Conservation (phyloP, 1,140 invertebrate species). For the Tetraneura akinire region DNA sequence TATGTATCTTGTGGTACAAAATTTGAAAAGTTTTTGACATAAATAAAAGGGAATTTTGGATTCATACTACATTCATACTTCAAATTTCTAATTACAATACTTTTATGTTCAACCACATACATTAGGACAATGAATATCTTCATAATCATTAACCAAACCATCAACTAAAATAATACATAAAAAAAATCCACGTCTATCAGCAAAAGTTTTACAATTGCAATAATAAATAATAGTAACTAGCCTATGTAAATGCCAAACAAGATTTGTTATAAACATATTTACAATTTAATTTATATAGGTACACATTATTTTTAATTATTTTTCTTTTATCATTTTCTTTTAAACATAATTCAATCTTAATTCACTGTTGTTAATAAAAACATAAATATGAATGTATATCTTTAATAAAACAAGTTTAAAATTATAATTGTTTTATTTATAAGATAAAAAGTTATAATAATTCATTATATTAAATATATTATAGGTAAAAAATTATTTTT, state of each 20-base stretch:
- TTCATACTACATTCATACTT: slow-evolving; percentile 64
- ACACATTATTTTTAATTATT: not conserved
- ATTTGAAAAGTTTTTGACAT: slow-evolving; percentile 61
- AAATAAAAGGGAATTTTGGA: slow-evolving; percentile 64
- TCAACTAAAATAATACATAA: not conserved
- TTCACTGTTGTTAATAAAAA: too few relatives aligned
- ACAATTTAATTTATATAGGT: not conserved
- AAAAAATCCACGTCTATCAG: slow-evolving; percentile 11
- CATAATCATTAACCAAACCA: not conserved
- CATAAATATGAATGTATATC: too few relatives aligned
- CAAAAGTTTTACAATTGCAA: not conserved
- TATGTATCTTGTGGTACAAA: slow-evolving; percentile 60
- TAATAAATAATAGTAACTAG: slow-evolving; percentile 13
- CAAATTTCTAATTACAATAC: slow-evolving; percentile 61
- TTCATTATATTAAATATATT: too few relatives aligned
- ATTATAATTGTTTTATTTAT: too few relatives aligned
- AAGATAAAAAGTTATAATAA: too few relatives aligned
- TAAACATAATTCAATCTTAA: too few relatives aligned
- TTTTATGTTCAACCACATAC: slow-evolving; percentile 54
- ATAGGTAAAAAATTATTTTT: too few relatives aligned
- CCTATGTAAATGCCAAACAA: not conserved
- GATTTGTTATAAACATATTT: not conserved
- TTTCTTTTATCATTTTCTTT: too few relatives aligned
- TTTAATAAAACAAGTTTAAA: too few relatives aligned
- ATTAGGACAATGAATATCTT: slow-evolving; percentile 41